Evolutionary conservation across 2,888 invertebrate species (phyloP).

Genomic region (Cecidostiba fungosa): DNA sequence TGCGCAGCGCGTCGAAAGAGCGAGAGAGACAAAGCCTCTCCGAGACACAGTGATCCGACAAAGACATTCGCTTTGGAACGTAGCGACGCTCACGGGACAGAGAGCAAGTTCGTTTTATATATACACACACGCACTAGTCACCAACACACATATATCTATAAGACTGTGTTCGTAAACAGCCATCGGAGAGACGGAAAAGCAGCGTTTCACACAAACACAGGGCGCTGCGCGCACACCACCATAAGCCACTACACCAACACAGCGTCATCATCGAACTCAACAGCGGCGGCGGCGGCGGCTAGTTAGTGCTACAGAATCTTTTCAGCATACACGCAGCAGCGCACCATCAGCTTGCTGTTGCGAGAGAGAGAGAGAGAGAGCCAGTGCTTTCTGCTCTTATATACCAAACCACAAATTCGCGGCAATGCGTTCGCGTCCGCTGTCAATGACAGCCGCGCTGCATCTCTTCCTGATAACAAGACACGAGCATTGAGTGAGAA

Average conservation of each 20-base stretch:
- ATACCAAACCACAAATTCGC: not conserved
- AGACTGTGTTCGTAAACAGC: too few relatives aligned
- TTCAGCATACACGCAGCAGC: not conserved
- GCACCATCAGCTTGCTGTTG: slow-evolving; percentile 6
- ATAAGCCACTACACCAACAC: not conserved
- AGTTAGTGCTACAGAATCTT: not conserved
- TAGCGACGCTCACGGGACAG: slow-evolving; percentile 42
- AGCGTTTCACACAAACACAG: not conserved
- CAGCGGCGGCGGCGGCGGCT: not conserved
- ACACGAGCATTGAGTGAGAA: not conserved
- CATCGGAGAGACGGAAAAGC: not conserved
- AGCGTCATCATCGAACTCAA: not conserved
- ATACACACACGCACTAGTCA: not conserved
- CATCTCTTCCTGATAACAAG: not conserved
- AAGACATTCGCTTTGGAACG: not conserved
- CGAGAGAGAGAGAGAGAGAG: too few relatives aligned
- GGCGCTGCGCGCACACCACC: not conserved
- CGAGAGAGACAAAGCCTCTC: not conserved
- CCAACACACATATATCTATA: not conserved
- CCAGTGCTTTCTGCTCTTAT: not conserved
- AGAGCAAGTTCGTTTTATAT: not conserved
- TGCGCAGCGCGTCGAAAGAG: not conserved
- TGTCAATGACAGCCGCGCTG: slow-evolving; percentile 57
- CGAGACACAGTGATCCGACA: not conserved
- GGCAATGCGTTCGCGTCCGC: slow-evolving; percentile 47